Percentiles rank a stretch among this genome's conserved stretches.
These are phyloP conservation scores for Microtus richardsoni DNA, from an alignment of 2,113 vertebrate genomes.

Conservation along the genomic window DNA sequence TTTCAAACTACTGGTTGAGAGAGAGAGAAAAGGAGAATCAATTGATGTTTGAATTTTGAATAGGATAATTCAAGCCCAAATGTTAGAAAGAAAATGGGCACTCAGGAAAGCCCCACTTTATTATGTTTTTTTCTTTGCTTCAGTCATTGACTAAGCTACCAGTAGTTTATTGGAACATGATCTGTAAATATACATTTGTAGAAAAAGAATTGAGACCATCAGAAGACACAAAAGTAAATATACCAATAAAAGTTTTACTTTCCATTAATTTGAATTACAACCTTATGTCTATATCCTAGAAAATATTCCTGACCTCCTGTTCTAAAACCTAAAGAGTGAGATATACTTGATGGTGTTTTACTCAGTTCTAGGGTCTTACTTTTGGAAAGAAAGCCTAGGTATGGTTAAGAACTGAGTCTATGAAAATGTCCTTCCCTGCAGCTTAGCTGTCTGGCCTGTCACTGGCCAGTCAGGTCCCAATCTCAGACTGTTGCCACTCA, in stretches of 20 bases:
- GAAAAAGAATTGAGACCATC: not conserved
- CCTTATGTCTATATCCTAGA: not conserved
- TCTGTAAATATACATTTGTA: not conserved
- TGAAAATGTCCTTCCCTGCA: not conserved
- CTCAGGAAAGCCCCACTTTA: fast-evolving
- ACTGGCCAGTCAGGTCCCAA: fast-evolving
- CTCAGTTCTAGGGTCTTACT: not conserved
- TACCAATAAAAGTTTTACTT: not conserved
- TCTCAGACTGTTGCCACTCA: not conserved
- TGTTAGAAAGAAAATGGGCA: fast-evolving
- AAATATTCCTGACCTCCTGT: fast-evolving
- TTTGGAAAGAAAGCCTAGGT: not conserved
- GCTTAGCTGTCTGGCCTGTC: not conserved
- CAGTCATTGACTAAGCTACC: not conserved
- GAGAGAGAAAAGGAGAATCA: not conserved
- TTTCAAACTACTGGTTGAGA: not conserved
- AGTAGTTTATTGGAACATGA: not conserved
- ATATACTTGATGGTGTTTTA: too few relatives aligned
- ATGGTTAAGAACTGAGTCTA: not conserved
- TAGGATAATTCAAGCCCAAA: not conserved
- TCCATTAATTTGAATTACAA: not conserved
- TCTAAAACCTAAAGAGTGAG: not conserved
- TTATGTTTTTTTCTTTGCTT: not conserved
- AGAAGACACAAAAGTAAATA: not conserved
- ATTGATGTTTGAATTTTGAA: not conserved